Evolutionary conservation across 2,797 vertebrate species (phyloP), one percentile per base, ranked within the genome.

Genomic region (Thaleichthys pacificus): DNA sequence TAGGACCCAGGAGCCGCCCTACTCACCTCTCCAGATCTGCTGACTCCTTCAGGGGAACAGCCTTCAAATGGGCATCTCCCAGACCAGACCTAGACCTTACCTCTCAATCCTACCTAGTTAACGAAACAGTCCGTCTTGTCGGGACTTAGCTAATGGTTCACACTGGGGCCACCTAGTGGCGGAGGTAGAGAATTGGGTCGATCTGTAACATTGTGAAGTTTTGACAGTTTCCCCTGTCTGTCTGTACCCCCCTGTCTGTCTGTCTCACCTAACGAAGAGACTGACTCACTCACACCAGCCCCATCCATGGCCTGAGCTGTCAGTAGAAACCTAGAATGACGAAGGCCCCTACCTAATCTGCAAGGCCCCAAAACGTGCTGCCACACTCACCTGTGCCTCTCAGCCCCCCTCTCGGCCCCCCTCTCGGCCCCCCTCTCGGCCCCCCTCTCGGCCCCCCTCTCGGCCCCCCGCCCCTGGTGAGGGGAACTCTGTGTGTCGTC

Each of bases 361-460:
- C 51, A 54, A 17, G 15, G 1, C 5, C 15, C 51, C 51, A 54
- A 54, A 84, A n/a, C 75, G 74, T 82, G 88, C 85, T 85, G 83
- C 88, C 86, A 85, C 84, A 90, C 90, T 90, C 89, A 92, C 91
- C 89, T 91, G 88, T 89, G 88, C 89, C 91, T 91, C 87, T 84
- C 89, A 42, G 38, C 11, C 84, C 84, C 89, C 86, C 87, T 83
- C 87, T 80, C 80, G 26, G 85, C 86, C 85, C 84, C 89, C 21
- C 86, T 87, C 87, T 86, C 24, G n/a, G 38, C 11, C 84, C 84
- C 89, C 86, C 87, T 83, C 87, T 80, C 80, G n/a, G 85, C 86
- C 85, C 84, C 89, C 21, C 86, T 87, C 87, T 86, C 24, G 9
- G 9, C 9, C 84, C 84, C 89, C 86, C 87, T 83, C 87, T 80